Conservation (phyloP, 1,140 invertebrate genomes). For the Drosophila nebulosa region DNA sequence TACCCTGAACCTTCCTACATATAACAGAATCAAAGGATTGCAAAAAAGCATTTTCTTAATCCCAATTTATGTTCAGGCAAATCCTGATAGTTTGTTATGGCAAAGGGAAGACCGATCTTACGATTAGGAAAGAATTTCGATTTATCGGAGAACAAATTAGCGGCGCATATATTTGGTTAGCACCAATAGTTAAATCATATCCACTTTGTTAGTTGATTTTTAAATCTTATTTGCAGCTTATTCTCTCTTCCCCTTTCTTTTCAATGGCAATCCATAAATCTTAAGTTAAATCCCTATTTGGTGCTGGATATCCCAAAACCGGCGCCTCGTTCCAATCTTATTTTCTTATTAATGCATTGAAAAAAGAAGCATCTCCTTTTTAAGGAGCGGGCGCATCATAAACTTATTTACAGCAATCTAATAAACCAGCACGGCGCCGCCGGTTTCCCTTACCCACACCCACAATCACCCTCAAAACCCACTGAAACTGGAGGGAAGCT, state of each 20-base stretch:
- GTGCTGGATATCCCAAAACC: neutral
- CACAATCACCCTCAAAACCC: constrained; percentile 39
- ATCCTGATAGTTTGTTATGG: no score
- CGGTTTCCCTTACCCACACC: constrained; percentile 52
- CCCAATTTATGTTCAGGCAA: no score
- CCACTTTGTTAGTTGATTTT: no score
- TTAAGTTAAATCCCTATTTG: neutral
- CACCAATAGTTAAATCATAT: no score
- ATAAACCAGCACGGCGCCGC: constrained; percentile 71
- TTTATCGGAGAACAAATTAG: no score
- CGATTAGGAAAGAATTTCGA: no score
- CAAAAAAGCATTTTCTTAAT: no score
- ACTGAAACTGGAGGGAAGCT: neutral
- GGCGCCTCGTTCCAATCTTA: neutral
- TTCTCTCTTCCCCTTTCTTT: neutral
- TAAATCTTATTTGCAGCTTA: no score
- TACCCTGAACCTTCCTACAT: neutral
- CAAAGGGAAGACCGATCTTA: no score
- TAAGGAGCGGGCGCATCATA: constrained; percentile 48
- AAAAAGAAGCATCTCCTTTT: constrained; percentile 7
- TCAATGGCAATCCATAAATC: neutral
- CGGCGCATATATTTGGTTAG: no score
- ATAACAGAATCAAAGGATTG: neutral
- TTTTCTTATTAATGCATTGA: constrained; percentile 27
- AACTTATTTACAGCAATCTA: constrained; percentile 77